Conservation (phyloP, 2,113 vertebrate genomes). For the Barbus barbus region DNA sequence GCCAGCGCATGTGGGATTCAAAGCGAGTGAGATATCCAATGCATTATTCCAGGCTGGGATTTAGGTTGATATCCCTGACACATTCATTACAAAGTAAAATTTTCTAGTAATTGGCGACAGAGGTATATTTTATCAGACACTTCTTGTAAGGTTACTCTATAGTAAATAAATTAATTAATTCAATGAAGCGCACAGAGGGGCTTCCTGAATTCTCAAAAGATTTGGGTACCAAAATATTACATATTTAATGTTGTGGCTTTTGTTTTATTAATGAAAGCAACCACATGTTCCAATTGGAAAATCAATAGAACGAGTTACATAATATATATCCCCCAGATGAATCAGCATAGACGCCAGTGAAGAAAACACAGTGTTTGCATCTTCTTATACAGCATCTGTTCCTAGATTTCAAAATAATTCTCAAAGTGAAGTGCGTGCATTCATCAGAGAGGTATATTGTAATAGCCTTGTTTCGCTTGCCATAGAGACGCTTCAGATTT, state of each 20-base stretch:
- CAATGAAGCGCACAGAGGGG: background rate
- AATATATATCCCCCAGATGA: background rate
- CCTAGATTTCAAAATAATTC: background rate
- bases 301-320: background rate
- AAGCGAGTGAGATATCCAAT: constrained; percentile 25
- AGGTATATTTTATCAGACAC: background rate
- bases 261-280: constrained; percentile 1
- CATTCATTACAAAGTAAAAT: constrained; percentile 56
- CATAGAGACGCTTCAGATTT: constrained; percentile 52
- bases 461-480: constrained; percentile 51
- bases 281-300: background rate
- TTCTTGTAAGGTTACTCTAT: background rate
- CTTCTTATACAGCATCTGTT: background rate
- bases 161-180: background rate
- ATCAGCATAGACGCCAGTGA: constrained; percentile 14
- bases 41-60: constrained; percentile 43
- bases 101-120: constrained; percentile 14
- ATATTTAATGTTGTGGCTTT: background rate
- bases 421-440: constrained; percentile 42
- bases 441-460: constrained; percentile 54
- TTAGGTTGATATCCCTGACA: constrained; percentile 35
- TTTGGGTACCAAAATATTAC: background rate
- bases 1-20: constrained; percentile 25
- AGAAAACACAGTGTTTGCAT: background rate
- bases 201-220: constrained; percentile 3